Evolutionary conservation across 2,888 invertebrate species (phyloP).

Genomic region (Tiphia femorata): DNA sequence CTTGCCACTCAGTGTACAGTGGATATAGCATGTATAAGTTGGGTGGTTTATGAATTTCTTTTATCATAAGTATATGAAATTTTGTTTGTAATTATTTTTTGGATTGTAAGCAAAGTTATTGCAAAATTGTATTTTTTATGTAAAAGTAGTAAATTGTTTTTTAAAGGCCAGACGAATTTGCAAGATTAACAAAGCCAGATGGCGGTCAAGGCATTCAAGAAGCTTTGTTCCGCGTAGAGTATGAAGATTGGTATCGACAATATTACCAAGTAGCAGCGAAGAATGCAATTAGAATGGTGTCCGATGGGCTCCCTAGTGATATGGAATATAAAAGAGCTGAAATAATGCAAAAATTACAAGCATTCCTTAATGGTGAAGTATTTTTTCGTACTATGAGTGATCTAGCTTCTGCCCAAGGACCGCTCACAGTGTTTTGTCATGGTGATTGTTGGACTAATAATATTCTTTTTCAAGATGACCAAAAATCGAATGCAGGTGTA

Average conservation of each 20-base stretch:
- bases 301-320: slow-evolving; percentile 60
- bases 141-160: slow-evolving; percentile 13
- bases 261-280: slow-evolving; percentile 77
- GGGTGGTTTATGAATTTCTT: too few species aligned
- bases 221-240: slow-evolving; percentile 76
- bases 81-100: background rate
- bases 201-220: slow-evolving; percentile 64
- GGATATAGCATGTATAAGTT: too few species aligned
- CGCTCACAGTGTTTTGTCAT: slow-evolving; percentile 79
- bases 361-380: slow-evolving; percentile 75
- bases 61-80: background rate
- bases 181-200: slow-evolving; percentile 52
- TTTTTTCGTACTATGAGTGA: slow-evolving; percentile 80
- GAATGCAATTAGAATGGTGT: slow-evolving; percentile 78
- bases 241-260: slow-evolving; percentile 78
- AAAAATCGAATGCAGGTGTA: slow-evolving; percentile 46
- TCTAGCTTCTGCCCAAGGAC: slow-evolving; percentile 74
- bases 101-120: background rate
- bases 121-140: background rate
- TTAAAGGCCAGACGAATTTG: slow-evolving; percentile 62
- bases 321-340: slow-evolving; percentile 67
- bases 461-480: slow-evolving; percentile 76
- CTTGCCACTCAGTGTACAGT: too few species aligned
- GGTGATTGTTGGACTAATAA: slow-evolving; percentile 85
- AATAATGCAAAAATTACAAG: slow-evolving; percentile 74